Percentiles rank a stretch among this genome's conserved stretches.
These are phyloP conservation scores for Chondrilla cf. caribensis DNA, from an alignment of 37 sponge, comb jelly and placozoan genomes.

Conservation along the genomic window DNA sequence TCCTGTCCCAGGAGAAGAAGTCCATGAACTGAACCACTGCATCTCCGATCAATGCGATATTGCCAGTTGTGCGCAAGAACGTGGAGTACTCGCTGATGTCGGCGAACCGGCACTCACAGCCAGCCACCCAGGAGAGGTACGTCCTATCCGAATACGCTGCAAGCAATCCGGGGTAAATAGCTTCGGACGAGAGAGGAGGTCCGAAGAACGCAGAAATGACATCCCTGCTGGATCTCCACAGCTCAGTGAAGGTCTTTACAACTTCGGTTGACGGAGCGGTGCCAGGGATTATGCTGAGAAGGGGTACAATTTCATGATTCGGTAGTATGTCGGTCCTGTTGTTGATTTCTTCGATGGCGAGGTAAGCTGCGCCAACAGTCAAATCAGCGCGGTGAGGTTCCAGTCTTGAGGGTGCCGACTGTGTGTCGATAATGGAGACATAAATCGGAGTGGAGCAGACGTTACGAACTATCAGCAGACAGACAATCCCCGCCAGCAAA, in stretches of 20 bases:
- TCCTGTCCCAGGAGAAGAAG: conserved; percentile 7
- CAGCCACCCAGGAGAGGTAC: background rate
- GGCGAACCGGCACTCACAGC: background rate
- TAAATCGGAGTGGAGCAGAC: too few relatives aligned
- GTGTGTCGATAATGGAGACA: too few relatives aligned
- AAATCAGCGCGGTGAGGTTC: background rate
- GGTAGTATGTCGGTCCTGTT: conserved; percentile 11
- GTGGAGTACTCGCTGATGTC: background rate
- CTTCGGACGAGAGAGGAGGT: background rate
- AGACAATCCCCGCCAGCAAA: too few relatives aligned
- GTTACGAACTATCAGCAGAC: too few relatives aligned
- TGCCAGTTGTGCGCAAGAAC: conserved; percentile 5
- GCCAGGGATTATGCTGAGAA: background rate
- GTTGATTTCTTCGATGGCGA: conserved; percentile 8
- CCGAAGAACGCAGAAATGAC: background rate
- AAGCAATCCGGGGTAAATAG: background rate
- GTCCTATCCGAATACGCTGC: background rate
- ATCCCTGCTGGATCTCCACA: background rate
- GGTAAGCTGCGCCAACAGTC: background rate
- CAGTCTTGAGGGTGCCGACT: too few relatives aligned
- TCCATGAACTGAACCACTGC: background rate
- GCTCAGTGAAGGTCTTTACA: background rate
- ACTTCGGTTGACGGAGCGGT: background rate
- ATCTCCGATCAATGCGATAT: background rate
- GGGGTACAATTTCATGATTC: background rate